Conservation (phyloP, 2,888 invertebrate genomes). For the Argynnis bischoffii region DNA sequence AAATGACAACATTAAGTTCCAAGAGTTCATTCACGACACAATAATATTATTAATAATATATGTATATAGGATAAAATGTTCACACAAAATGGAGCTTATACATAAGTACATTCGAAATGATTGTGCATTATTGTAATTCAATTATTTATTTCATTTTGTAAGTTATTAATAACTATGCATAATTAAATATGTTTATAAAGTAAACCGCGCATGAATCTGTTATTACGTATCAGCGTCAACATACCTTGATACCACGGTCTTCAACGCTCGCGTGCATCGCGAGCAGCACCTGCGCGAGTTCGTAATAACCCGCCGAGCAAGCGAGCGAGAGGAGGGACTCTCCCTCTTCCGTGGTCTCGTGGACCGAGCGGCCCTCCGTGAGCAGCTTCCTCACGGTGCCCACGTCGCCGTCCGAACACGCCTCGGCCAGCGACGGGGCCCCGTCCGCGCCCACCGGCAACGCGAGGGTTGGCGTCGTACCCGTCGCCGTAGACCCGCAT, state of each 20-base stretch:
- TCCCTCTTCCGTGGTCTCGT: conserved; percentile 98
- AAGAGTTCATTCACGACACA: conserved; percentile 4
- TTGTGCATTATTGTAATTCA: background rate
- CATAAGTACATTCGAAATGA: conserved; percentile 12
- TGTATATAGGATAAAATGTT: conserved; percentile 15
- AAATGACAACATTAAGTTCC: background rate
- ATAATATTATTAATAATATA: conserved; percentile 10
- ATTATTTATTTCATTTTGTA: conserved; percentile 5
- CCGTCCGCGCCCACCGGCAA: conserved; percentile 73
- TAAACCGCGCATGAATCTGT: background rate
- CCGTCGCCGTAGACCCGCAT: conserved; percentile 73
- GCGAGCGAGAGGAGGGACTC: conserved; percentile 97
- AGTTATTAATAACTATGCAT: background rate
- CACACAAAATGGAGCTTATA: conserved; percentile 12
- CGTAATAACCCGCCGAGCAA: conserved; percentile 98
- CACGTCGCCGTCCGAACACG: conserved; percentile 97
- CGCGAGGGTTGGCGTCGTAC: conserved; percentile 80
- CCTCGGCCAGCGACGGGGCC: conserved; percentile 92
- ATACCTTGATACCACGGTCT: conserved; percentile 94
- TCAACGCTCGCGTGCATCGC: conserved; percentile 99
- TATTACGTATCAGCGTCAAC: background rate
- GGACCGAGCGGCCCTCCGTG: conserved; percentile 95
- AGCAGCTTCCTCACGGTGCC: conserved; percentile 95
- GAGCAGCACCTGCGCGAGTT: conserved; percentile 96
- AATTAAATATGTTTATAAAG: background rate